Evolutionary conservation across 2,888 invertebrate genomes (phyloP).

Genomic region (Cheilosia impressa): DNA sequence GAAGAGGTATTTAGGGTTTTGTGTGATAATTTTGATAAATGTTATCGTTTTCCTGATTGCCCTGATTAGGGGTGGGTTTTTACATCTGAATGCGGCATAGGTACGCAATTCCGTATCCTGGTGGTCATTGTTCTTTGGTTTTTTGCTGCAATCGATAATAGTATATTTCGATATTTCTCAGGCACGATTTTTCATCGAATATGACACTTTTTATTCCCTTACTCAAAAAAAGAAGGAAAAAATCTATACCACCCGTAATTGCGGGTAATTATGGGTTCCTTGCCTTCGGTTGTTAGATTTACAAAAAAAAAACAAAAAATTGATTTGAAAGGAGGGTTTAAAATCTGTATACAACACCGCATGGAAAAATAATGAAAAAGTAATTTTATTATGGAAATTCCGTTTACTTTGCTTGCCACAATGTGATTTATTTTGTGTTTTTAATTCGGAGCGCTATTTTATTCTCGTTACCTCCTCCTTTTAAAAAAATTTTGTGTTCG

Average conservation of each 20-base stretch:
- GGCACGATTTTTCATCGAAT: constrained; percentile 2
- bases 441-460: constrained; percentile 53
- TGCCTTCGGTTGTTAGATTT: constrained; percentile 35
- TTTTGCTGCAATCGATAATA: constrained; percentile 39
- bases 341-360: constrained; percentile 55
- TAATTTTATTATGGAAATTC: constrained; percentile 76
- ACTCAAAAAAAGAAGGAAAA: constrained; percentile 15
- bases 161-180: constrained; percentile 20
- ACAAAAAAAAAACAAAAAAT: constrained; percentile 48
- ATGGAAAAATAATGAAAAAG: constrained; percentile 72
- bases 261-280: constrained; percentile 65
- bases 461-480: constrained; percentile 53
- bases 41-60: constrained; percentile 57
- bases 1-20: constrained; percentile 57
- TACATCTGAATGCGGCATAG: background rate
- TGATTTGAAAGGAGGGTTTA: constrained; percentile 49
- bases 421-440: constrained; percentile 68
- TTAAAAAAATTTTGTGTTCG: constrained; percentile 22
- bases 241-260: constrained; percentile 58
- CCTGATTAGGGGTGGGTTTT: constrained; percentile 41
- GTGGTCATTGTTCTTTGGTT: constrained; percentile 34
- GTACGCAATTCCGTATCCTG: background rate
- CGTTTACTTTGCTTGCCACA: constrained; percentile 68
- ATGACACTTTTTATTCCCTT: background rate
- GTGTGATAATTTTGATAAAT: constrained; percentile 74